Evolutionary conservation across 2,888 invertebrate species (phyloP), one percentile per base, ranked within the genome.

Genomic region (Campoletis raptor): DNA sequence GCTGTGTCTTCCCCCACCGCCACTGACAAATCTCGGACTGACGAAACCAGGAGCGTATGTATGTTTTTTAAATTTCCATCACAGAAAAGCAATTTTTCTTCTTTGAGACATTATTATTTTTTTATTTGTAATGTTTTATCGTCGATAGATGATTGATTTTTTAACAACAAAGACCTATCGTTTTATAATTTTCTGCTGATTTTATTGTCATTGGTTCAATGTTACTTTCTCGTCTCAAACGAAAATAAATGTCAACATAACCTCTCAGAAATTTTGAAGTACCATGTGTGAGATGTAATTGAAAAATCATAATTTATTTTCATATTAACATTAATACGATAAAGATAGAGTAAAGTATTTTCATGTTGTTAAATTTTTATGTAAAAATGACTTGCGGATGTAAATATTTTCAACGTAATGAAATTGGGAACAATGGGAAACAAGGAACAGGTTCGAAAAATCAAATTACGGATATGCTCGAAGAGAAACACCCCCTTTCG

Each of bases 401-500:
- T 21, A 21, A 6, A 69, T n/a, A 42, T 42, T n/a, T 40, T 40
- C 1, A n/a, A 21, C n/a, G 21, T 12, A 9, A 45, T 30, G 6
- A 8, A 24, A 24, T 45, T 10, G 18, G 15, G 42, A 6, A 36
- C 57, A n/a, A 36, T 2, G n/a, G 10, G 15, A 18, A 45, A 36
- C 69, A 57, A 37, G 18, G 9, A 12, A 10, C 30, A 24, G 84
- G 24, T 57, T 48, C 40, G 7, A 57, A 74, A 74, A 67, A 10
- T 54, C 30, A 30, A 40, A 61, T n/a, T 85, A 85, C 80, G 69
- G 37, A n/a, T 36, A 15, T 81, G 81, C 24, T 0, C 48, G 24
- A 48, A 21, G 72, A 77, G 72, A 81, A 66, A 81, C 77, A 72
- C 77, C 77, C 81, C 73, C 57, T 74, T n/a, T 21, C 54, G 52